Base-by-base conservation (phyloP, 2,888 invertebrate genomes). In the Bimastos eiseni region DNA sequence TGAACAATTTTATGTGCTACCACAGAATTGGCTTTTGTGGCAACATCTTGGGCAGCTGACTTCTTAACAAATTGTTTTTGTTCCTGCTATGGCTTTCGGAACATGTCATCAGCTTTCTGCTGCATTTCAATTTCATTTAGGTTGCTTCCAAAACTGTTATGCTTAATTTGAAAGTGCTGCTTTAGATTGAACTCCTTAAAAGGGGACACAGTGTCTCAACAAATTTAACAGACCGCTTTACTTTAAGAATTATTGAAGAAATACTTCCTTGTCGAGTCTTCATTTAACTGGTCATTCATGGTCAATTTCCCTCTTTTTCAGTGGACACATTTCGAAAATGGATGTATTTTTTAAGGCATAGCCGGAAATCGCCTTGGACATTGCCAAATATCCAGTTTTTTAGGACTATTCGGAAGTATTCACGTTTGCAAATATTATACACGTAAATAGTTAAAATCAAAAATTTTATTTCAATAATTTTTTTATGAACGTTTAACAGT, bases 1-100 rank as follows among this genome's bases (percentile, higher is more conserved):
- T 44, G 36, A 30, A 30, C 89, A 34, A 89, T 89, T 24, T 89
- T 89, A 55, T 89, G 55, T 89, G 89, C 3, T 33, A 38, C 49
- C 89, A 89, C 49, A 8, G 44, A 89, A 55, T 49, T 89, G 41
- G 89, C 89, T 30, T 41, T 41, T 38, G 89, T 89, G 41, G 89
- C 89, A 89, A 34, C n/a, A 19, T 89, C 30, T 13, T 89, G 37
- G n/a, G 41, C 89, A 89, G 41, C 30, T 37, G 83, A 83, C 33
- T 83, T 6, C 24, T 83, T 24, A 5, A 83, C 30, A 33, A 83
- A 83, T 11, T 11, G 8, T 83, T 6, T 83, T 83, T 83, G 83
- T 83, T 83, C 83, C 33, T 83, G 30, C 33, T 33, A 6, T 33
- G 17, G 17, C 17, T 33, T 83, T 83, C 33, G 6, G 30, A 83